Evolutionary conservation across 1,140 invertebrate species (phyloP), one percentile per base, ranked within the genome.

Genomic region (Lerema accius): DNA sequence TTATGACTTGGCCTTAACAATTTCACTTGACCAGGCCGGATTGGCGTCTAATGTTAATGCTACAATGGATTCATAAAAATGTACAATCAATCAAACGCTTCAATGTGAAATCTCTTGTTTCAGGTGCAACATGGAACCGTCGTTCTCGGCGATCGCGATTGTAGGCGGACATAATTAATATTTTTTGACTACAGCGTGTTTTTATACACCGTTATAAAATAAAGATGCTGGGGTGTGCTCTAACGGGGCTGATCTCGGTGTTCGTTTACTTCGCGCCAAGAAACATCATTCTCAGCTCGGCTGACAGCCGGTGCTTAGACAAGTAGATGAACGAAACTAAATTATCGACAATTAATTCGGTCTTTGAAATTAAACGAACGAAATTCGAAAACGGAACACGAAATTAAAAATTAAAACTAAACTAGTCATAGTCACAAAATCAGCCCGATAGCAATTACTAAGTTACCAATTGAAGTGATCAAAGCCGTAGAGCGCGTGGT

Each of bases 181-280:
- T 64, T 19, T 58, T 40, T 64, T 76, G 67, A 62, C 19, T 73
- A 73, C 45, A 65, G 63, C 26, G 60, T 58, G 60, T 71, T 80
- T 71, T 77, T 67, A 71, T 65, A 76, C 71, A 69, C 55, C 59
- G 73, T 40, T 55, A 75, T 81, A 76, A 78, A 82, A 78, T 69
- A 73, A 90, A 90, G 74, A 90, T 90, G 87, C 86, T 90, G 86
- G 87, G 86, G 87, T 82, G 78, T 83, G 84, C 75, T 89, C 77
- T 80, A 49, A 78, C 64, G 51, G 79, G 79, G 84, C 82, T 84
- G 71, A 70, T 80, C 82, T 86, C 77, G 76, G 76, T 77, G 68
- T 81, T 77, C 63, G 61, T 69, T 64, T 71, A 61, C 40, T 77
- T 62, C 66, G 66, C 67, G 51, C 66, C 67, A 32, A 76, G 75